Evolutionary conservation across 2,113 vertebrate species (phyloP).

Genomic region (Coturnix japonica): DNA sequence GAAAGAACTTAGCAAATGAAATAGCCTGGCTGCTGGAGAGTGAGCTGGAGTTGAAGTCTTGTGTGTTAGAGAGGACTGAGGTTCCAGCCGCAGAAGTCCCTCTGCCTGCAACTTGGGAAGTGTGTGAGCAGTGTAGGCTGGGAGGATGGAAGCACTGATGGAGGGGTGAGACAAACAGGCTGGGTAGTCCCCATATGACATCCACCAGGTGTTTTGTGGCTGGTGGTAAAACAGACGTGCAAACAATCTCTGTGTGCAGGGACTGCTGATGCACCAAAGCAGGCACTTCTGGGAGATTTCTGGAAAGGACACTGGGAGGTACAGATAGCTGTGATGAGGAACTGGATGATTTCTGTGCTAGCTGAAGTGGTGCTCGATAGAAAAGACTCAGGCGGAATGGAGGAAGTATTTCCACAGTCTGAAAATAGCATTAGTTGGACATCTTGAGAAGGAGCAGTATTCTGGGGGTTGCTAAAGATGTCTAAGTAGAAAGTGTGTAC

Average conservation of each 20-base stretch:
- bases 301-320: not conserved
- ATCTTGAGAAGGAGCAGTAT: not conserved
- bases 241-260: not conserved
- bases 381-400: not conserved
- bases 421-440: not conserved
- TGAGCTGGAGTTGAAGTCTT: not conserved
- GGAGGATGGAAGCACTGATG: not conserved
- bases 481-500: not conserved
- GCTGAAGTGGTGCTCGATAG: not conserved
- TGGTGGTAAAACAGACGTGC: accelerated
- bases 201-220: accelerated
- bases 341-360: not conserved
- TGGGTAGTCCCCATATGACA: accelerated
- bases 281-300: not conserved
- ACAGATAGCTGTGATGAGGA: not conserved
- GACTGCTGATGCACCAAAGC: not conserved
- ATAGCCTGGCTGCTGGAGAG: not conserved
- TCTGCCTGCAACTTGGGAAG: not conserved
- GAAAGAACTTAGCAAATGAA: not conserved
- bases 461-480: not conserved
- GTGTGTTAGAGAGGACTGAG: not conserved
- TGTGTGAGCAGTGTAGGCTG: not conserved
- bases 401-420: not conserved
- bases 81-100: not conserved
- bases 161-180: not conserved